These are phyloP conservation scores for Manis pentadactyla DNA, from an alignment of 2,797 vertebrate species.

Conservation along the genomic window DNA sequence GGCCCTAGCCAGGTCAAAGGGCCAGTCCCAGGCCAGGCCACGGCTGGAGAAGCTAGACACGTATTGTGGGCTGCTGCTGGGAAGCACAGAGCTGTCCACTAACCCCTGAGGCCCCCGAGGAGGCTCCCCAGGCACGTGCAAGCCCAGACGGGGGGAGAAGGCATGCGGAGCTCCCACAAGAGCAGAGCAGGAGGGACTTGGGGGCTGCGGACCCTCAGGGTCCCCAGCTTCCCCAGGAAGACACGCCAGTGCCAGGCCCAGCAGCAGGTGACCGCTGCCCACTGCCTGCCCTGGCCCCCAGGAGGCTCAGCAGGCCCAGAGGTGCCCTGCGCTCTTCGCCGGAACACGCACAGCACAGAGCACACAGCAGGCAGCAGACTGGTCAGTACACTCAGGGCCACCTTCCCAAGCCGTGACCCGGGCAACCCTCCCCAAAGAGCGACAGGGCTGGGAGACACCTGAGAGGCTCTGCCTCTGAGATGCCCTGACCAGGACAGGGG, in stretches of 20 bases:
- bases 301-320: accelerated
- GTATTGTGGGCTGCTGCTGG: background rate
- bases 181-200: background rate
- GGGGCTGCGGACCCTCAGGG: accelerated
- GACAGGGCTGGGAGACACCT: accelerated
- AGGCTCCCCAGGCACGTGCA: background rate
- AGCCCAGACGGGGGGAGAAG: accelerated
- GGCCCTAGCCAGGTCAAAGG: background rate
- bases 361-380: accelerated
- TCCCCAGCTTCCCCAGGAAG: background rate
- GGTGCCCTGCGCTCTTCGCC: accelerated
- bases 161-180: background rate
- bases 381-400: accelerated
- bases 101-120: background rate
- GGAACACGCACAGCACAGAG: accelerated
- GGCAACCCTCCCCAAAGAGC: background rate
- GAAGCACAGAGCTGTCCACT: background rate
- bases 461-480: accelerated
- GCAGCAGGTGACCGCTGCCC: accelerated
- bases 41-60: accelerated
- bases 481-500: accelerated
- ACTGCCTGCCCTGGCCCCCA: accelerated
- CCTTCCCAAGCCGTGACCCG: background rate
- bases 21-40: background rate
- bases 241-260: accelerated